phyloP scores from a whole-genome alignment of 2,888 invertebrate genomes.

The Pandemis heparana region DNA sequence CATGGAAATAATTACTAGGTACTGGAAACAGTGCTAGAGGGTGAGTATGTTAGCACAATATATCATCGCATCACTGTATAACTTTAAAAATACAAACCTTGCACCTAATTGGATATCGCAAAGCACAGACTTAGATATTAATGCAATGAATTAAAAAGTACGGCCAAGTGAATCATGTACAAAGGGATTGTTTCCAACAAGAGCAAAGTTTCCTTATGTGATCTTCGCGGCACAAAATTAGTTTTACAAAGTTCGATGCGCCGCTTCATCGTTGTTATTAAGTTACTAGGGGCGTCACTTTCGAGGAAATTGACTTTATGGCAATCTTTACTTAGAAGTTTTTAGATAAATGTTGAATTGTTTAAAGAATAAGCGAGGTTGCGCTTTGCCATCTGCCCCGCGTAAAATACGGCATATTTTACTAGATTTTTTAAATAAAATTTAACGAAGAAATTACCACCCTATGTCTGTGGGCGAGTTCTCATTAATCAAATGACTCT shows the following conservation, averaged over 20 bases:
- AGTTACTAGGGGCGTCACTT: constrained; percentile 49
- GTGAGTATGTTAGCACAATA: too few relatives aligned
- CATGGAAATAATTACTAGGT: too few relatives aligned
- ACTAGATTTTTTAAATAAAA: constrained; percentile 1
- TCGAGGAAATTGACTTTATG: constrained; percentile 44
- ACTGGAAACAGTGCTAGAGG: too few relatives aligned
- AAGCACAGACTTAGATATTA: constrained; percentile 18
- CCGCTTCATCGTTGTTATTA: constrained; percentile 57
- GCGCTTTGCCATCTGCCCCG: background rate
- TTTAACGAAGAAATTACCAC: background rate
- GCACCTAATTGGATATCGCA: background rate
- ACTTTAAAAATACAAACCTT: background rate
- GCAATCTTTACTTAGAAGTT: constrained; percentile 38
- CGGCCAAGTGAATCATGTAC: constrained; percentile 24
- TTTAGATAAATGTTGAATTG: constrained; percentile 5
- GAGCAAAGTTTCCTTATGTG: constrained; percentile 48
- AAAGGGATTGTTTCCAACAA: constrained; percentile 40
- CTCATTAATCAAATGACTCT: too few relatives aligned
- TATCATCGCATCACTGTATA: too few relatives aligned
- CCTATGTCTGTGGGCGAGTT: too few relatives aligned
- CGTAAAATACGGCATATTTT: background rate
- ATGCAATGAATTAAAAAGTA: constrained; percentile 35
- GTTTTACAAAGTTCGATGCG: constrained; percentile 53
- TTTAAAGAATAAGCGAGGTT: constrained; percentile 3
- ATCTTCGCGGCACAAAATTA: constrained; percentile 54